phyloP scores from a whole-genome alignment of 2,797 vertebrate species.

The Esox lucius region DNA sequence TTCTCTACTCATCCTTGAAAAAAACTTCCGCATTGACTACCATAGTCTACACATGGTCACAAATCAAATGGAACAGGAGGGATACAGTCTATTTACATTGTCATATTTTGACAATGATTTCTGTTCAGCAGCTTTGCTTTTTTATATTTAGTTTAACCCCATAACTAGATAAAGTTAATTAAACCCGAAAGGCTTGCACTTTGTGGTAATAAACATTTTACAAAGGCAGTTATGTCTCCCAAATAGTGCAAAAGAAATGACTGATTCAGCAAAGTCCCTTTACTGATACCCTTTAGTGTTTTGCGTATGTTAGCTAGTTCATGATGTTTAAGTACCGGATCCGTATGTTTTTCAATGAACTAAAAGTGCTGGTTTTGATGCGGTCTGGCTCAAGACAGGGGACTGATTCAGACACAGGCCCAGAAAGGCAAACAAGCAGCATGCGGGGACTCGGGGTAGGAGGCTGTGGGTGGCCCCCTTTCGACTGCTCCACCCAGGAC shows the following conservation, averaged over 20 bases:
- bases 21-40: conserved; percentile 64
- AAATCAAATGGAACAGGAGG: conserved; percentile 63
- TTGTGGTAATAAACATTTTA: conserved; percentile 19
- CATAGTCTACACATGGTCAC: conserved; percentile 68
- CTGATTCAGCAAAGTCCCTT: conserved; percentile 14
- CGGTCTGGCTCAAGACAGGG: conserved; percentile 77
- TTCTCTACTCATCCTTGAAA: conserved; percentile 38
- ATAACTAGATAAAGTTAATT: conserved; percentile 4
- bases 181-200: conserved; percentile 3
- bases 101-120: conserved; percentile 36
- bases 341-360: conserved; percentile 87
- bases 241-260: conserved; percentile 14
- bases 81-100: conserved; percentile 32
- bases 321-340: conserved; percentile 87
- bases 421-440: conserved; percentile 62
- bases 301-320: conserved; percentile 43
- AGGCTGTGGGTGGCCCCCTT: conserved; percentile 82
- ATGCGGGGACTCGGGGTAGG: conserved; percentile 69
- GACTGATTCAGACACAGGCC: conserved; percentile 72
- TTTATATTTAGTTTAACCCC: conserved; percentile 16
- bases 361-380: conserved; percentile 86
- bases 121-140: conserved; percentile 24
- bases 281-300: conserved; percentile 26
- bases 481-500: conserved; percentile 78
- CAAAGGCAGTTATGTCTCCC: neutral